phyloP scores from a whole-genome alignment of 2,888 invertebrate genomes.

The Mayetiola destructor region DNA sequence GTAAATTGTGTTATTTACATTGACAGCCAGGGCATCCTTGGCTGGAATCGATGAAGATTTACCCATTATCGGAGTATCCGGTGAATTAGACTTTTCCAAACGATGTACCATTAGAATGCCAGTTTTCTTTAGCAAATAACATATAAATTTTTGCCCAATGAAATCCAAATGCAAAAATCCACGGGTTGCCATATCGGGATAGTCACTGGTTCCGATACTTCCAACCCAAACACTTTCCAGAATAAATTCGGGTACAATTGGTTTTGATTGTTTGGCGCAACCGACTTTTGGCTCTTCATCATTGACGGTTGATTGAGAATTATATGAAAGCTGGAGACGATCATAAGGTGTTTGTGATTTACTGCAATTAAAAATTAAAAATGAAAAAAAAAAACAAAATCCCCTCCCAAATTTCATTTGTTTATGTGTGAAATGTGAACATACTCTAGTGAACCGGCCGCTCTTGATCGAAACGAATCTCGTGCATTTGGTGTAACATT shows the following conservation, averaged over 20 bases:
- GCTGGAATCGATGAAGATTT: constrained; percentile 56
- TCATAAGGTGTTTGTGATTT: constrained; percentile 29
- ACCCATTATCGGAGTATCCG: constrained; percentile 60
- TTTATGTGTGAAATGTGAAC: neutral
- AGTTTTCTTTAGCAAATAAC: constrained; percentile 49
- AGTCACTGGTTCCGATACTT: constrained; percentile 38
- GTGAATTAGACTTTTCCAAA: constrained; percentile 44
- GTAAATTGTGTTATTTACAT: constrained; percentile 38
- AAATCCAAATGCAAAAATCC: constrained; percentile 76
- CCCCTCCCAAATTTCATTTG: neutral
- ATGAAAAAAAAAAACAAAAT: neutral
- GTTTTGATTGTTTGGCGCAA: constrained; percentile 44
- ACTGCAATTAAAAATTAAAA: constrained; percentile 20
- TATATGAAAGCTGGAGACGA: constrained; percentile 29
- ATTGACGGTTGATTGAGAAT: constrained; percentile 28
- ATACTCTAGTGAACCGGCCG: neutral
- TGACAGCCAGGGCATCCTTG: constrained; percentile 68
- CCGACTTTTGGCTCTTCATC: constrained; percentile 37
- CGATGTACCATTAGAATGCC: constrained; percentile 38
- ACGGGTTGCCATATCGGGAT: constrained; percentile 48
- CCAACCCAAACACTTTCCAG: constrained; percentile 86
- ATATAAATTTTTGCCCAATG: constrained; percentile 69
- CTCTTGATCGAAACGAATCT: neutral
- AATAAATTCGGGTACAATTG: constrained; percentile 71
- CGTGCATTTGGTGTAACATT: constrained; percentile 3